A percentile compares a stretch with the other conserved stretches of the same genome.
These are phyloP conservation scores for Lumbricus terrestris DNA, from an alignment of 2,888 invertebrate genomes.

Conservation along the genomic window DNA sequence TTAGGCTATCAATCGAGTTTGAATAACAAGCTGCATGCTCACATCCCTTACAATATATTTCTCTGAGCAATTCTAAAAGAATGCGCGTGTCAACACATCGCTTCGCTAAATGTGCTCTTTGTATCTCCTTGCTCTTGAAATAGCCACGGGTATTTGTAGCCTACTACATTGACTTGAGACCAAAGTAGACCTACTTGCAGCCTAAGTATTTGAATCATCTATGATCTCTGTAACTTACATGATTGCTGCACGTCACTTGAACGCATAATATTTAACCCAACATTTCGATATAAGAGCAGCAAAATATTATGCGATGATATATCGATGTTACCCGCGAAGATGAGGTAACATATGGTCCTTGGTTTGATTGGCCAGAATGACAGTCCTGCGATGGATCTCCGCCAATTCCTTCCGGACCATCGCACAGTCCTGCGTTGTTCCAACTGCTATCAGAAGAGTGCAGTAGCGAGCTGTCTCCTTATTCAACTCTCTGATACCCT, in stretches of 20 bases:
- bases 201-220: too few species aligned
- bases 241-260: background rate
- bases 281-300: background rate
- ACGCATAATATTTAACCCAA: too few species aligned
- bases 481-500: constrained; percentile 12
- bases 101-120: too few species aligned
- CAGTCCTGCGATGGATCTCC: background rate
- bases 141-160: too few species aligned
- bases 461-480: background rate
- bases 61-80: too few species aligned
- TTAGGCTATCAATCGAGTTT: too few species aligned
- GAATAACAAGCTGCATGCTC: too few species aligned
- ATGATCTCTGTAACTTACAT: background rate
- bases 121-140: too few species aligned
- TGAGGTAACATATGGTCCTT: constrained; percentile 12
- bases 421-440: constrained; percentile 8
- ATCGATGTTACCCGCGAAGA: background rate
- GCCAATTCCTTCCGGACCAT: background rate
- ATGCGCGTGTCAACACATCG: too few species aligned
- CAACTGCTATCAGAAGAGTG: background rate
- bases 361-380: background rate
- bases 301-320: background rate
- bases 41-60: too few species aligned
- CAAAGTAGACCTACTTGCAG: too few species aligned
- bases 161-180: too few species aligned